These are phyloP conservation scores for Sarcophaga variegata DNA, from an alignment of 2,888 invertebrate genomes.

Conservation along the genomic window DNA sequence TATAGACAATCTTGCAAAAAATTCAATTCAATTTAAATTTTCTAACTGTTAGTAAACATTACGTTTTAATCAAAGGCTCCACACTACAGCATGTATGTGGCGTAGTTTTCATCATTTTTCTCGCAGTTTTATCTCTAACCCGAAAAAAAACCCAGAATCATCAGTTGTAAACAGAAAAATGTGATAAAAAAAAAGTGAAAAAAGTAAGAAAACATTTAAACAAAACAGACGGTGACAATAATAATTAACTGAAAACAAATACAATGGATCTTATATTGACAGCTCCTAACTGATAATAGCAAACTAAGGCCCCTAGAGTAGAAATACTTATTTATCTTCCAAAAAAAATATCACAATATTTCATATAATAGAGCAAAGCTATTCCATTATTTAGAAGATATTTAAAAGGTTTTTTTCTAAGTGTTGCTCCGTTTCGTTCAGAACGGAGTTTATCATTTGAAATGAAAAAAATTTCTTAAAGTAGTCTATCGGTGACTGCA, in stretches of 20 bases:
- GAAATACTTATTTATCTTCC: too few relatives aligned
- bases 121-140: slow-evolving; percentile 55
- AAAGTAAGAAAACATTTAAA: slow-evolving; percentile 29
- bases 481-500: too few relatives aligned
- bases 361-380: too few relatives aligned
- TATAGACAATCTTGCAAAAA: not conserved
- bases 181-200: slow-evolving; percentile 40
- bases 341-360: too few relatives aligned
- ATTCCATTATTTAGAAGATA: too few relatives aligned
- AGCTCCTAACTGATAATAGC: slow-evolving; percentile 22
- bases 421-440: too few relatives aligned
- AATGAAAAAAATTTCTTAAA: too few relatives aligned
- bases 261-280: slow-evolving; percentile 61
- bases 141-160: slow-evolving; percentile 43
- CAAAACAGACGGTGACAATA: slow-evolving; percentile 31
- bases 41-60: too few relatives aligned
- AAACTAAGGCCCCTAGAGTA: not conserved
- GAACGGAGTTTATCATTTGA: too few relatives aligned
- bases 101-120: slow-evolving; percentile 54
- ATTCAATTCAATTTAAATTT: not conserved
- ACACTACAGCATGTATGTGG: not conserved
- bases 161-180: slow-evolving; percentile 55
- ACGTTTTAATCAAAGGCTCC: too few relatives aligned
- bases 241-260: slow-evolving; percentile 60
- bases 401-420: too few relatives aligned